Base-by-base conservation (phyloP, 2,888 invertebrate species). In the Drosophila histrio region DNA sequence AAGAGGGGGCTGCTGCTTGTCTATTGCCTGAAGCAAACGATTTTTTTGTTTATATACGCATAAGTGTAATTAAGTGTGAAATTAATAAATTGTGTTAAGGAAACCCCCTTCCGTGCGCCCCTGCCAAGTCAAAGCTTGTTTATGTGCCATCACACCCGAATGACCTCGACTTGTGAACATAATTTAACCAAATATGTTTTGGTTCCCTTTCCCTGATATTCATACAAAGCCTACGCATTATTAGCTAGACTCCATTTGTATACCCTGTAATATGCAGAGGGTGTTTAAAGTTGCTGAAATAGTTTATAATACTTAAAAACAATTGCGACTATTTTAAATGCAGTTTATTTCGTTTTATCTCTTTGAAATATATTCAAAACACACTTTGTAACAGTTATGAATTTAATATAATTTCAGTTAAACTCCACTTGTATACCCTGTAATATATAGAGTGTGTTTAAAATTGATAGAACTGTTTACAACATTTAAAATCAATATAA, bases 131-230 rank as follows among this genome's bases (percentile, higher is more conserved):
- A 19, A 19, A 15, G 43, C 22, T 49, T 62, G 61, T 58, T 59
- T 59, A 60, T 44, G 26, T 49, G 19, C 24, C 34, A 19, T 30
- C 46, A 38, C 22, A 41, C 47, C 17, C n/a, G 38, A 59, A 26
- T n/a, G 71, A 59, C 73, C 75, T 73, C 39, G 60, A 34, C 24
- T 11, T 7, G 4, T 15, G 32, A 53, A 60, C 72, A 73, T 58
- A 60, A 61, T 47, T 74, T 70, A 54, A 26, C 30, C 57, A 65
- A 65, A 75, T 65, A 52, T 74, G 43, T 49, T 58, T 32, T 57
- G 15, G 41, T n/a, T n/a, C 49, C 44, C 34, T 43, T 47, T 57
- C 53, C 11, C 56, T 34, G 19, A 44, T 28, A 49, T 60, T 50
- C 22, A 21, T 34, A 19, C 39, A 13, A 13, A 24, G n/a, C 24